These are phyloP conservation scores for Cyaniris semiargus DNA, from an alignment of 2,888 invertebrate genomes.

Conservation along the genomic window DNA sequence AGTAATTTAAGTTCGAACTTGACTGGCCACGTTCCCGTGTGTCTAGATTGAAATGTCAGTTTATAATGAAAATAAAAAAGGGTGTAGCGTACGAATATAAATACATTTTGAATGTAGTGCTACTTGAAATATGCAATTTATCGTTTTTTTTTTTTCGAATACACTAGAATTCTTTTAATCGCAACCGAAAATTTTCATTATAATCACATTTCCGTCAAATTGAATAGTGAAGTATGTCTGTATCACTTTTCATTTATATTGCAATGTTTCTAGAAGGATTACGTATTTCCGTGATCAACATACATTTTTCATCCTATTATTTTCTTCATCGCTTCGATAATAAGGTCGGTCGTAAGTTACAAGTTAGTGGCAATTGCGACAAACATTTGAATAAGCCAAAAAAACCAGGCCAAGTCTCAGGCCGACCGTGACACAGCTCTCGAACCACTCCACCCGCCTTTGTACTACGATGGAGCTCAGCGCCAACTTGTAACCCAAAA, in stretches of 20 bases:
- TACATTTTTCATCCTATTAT: not conserved
- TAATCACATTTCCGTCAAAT: no score
- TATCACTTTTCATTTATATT: not conserved
- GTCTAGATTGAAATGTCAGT: no score
- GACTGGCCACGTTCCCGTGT: no score
- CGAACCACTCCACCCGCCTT: not conserved
- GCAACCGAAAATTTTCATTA: no score
- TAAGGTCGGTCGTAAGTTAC: constrained; percentile 4
- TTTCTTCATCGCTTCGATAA: not conserved
- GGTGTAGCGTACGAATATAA: no score
- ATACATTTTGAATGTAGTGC: no score
- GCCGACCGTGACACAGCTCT: constrained; percentile 15
- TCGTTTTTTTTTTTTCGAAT: no score
- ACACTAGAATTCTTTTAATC: no score
- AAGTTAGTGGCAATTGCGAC: not conserved
- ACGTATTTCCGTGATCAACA: not conserved
- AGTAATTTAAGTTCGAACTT: no score
- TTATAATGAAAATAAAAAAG: no score
- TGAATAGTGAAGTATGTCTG: not conserved
- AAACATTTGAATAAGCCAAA: constrained; percentile 5
- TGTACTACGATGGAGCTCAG: not conserved
- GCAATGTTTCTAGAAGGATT: no score
- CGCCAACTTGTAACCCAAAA: constrained; percentile 11
- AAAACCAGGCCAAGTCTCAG: not conserved
- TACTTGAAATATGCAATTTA: no score